Evolutionary conservation across 2,797 vertebrate genomes (phyloP), one percentile per base, ranked within the genome.

Genomic region (Eurystomus glaucurus): DNA sequence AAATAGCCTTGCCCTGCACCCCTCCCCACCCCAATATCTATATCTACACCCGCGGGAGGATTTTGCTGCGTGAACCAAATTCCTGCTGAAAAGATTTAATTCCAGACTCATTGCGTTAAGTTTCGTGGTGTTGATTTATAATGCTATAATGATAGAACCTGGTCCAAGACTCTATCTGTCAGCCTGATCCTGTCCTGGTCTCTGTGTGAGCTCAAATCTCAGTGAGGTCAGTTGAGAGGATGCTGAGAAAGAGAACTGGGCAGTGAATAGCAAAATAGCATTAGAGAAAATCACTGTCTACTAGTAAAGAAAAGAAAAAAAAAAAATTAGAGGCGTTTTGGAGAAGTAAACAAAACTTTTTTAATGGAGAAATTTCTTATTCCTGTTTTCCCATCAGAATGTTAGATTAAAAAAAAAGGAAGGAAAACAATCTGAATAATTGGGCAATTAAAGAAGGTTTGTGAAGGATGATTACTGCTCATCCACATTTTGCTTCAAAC

Each of bases 401-500:
- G 10, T 57, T 50, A 48, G 7, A 68, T 72, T 21, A 7, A 10
- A 79, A 54, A 5, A 18, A 35, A 13, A 13, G 35, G 11, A 51
- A 76, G n/a, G 45, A 89, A 72, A 70, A 68, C 39, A 76, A 33
- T 69, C 52, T 71, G 65, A 83, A 74, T 82, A 61, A 14, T 16
- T 28, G 31, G 69, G 45, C 58, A 91, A 60, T 92, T 91, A 78
- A 69, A 80, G 81, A 46, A 48, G 35, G 37, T 68, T 95, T 94
- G 51, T 74, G 62, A 84, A 82, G 58, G 68, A 74, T 14, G n/a
- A 31, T 92, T 43, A 21, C 76, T 92, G 81, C 68, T 51, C 46
- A 75, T 93, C 78, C 54, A 28, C 17, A 1, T 64, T 89, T 96
- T 86, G n/a, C 72, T 95, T 92, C 43, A 37, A 46, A 45, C 33